phyloP scores from a whole-genome alignment of 2,888 invertebrate genomes.

The Limnephilus auricula region DNA sequence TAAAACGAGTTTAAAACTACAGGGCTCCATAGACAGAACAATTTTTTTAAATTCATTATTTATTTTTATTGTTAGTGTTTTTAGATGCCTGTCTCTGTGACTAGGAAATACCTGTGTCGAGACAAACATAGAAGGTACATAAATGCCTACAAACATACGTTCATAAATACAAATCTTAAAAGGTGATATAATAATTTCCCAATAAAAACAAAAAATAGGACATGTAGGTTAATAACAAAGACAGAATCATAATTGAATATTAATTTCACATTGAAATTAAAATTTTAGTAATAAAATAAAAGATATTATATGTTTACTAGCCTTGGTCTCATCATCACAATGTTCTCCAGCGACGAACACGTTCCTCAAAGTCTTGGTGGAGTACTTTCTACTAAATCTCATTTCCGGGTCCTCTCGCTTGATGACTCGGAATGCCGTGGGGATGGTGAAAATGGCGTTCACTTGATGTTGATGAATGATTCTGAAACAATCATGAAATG shows the following conservation, averaged over 20 bases:
- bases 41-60: too few species aligned
- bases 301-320: constrained; percentile 66
- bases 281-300: constrained; percentile 31
- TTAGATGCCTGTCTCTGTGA: too few species aligned
- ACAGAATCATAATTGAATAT: background rate
- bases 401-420: constrained; percentile 88
- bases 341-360: constrained; percentile 95
- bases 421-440: constrained; percentile 92
- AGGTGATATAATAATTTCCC: too few species aligned
- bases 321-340: constrained; percentile 93
- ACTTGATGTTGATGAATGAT: constrained; percentile 93
- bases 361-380: constrained; percentile 82
- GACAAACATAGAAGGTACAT: too few species aligned
- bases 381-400: constrained; percentile 83
- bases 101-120: too few species aligned
- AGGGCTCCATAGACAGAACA: too few species aligned
- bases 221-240: too few species aligned
- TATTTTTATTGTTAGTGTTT: too few species aligned
- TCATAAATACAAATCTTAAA: too few species aligned
- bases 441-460: constrained; percentile 91
- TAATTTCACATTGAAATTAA: background rate
- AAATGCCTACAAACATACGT: too few species aligned
- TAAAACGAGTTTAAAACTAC: too few species aligned
- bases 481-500: constrained; percentile 73
- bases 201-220: too few species aligned